Percentiles rank a stretch among this genome's conserved stretches.
Conservation (phyloP, 2,797 vertebrate species). For the Oophaga sylvatica region DNA sequence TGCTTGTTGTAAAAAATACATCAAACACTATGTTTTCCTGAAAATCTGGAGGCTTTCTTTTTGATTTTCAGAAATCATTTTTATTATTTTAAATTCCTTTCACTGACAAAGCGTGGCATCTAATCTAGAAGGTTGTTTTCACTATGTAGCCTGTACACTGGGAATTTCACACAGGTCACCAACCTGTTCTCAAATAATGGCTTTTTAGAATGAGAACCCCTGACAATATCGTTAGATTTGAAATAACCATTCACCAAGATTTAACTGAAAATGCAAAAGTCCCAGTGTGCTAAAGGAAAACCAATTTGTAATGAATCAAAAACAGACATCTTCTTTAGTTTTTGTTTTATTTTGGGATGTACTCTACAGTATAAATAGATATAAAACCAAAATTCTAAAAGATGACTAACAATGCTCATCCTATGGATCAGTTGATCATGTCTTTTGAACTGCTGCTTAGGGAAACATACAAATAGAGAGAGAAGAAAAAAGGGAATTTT, state of each 20-base stretch:
- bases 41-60: background rate
- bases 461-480: too few species aligned
- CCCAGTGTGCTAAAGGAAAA: constrained; percentile 35
- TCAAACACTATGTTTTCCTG: background rate
- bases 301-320: constrained; percentile 46
- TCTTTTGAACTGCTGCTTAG: too few species aligned
- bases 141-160: constrained; percentile 40
- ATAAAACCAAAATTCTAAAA: too few species aligned
- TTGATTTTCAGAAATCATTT: constrained; percentile 28
- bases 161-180: constrained; percentile 48
- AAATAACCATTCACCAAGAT: constrained; percentile 29
- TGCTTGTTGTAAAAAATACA: background rate
- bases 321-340: constrained; percentile 24
- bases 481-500: too few species aligned
- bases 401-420: too few species aligned
- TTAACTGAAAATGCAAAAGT: constrained; percentile 38
- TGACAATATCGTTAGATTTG: constrained; percentile 38
- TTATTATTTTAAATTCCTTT: constrained; percentile 21
- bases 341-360: background rate
- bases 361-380: too few species aligned
- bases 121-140: constrained; percentile 39
- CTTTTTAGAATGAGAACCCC: constrained; percentile 42
- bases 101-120: background rate
- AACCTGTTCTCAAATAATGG: constrained; percentile 46
- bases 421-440: too few species aligned